phyloP scores from a whole-genome alignment of 2,888 invertebrate species.

The Drosophila paracracens region DNA sequence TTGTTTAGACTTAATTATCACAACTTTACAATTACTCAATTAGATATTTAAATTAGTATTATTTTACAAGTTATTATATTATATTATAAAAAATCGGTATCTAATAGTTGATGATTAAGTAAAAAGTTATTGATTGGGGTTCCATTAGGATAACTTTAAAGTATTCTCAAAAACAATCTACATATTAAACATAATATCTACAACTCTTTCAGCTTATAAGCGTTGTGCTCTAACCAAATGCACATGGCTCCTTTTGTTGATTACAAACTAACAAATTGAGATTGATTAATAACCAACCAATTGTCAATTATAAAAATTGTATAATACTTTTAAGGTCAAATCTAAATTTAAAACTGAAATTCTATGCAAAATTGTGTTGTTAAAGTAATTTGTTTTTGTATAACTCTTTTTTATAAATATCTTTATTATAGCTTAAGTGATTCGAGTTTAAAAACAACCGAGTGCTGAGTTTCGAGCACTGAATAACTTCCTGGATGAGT shows the following conservation, averaged over 20 bases:
- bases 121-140: not conserved
- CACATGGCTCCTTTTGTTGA: constrained; percentile 77
- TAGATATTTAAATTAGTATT: not conserved
- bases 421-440: constrained; percentile 78
- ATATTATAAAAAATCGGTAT: not conserved
- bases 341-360: constrained; percentile 7
- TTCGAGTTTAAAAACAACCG: constrained; percentile 79
- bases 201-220: constrained; percentile 1
- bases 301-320: not conserved
- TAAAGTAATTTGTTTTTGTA: constrained; percentile 74
- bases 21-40: not conserved
- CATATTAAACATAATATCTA: not conserved
- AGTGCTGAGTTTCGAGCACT: constrained; percentile 74
- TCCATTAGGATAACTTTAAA: not conserved
- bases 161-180: not conserved
- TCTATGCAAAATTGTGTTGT: constrained; percentile 53
- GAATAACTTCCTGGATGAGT: constrained; percentile 59
- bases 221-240: constrained; percentile 20
- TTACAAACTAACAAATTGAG: constrained; percentile 73
- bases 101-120: not conserved
- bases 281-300: constrained; percentile 6
- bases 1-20: not conserved
- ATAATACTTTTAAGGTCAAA: constrained; percentile 8
- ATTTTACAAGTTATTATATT: not conserved
- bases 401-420: constrained; percentile 73